Evolutionary conservation across 2,797 vertebrate genomes (phyloP).

Genomic region (Myripristis murdjan): DNA sequence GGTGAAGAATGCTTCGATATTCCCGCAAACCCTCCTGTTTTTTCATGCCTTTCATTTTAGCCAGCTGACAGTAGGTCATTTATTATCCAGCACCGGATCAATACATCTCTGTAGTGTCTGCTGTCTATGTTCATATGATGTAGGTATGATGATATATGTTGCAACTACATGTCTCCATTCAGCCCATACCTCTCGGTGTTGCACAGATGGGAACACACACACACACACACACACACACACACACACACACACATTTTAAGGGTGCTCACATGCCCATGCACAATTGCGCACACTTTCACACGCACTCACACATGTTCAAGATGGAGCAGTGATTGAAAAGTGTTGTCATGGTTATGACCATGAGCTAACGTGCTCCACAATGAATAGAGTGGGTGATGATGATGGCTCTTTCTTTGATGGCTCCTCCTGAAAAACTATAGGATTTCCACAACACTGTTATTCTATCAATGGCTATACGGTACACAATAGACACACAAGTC

Average conservation of each 20-base stretch:
- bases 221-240: not conserved
- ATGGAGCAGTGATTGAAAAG: too few species aligned
- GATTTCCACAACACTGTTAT: not conserved
- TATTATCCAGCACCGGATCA: too few species aligned
- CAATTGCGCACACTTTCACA: not conserved
- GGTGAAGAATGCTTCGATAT: too few species aligned
- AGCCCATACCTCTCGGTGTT: not conserved
- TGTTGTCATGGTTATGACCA: constrained; percentile 23
- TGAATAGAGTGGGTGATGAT: not conserved
- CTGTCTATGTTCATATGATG: too few species aligned
- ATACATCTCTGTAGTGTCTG: too few species aligned
- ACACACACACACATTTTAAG: not conserved
- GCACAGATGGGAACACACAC: not conserved
- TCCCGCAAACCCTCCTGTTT: too few species aligned
- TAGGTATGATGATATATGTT: too few species aligned
- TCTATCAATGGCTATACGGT: not conserved
- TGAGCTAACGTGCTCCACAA: not conserved
- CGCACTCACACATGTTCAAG: not conserved
- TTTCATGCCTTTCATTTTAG: too few species aligned
- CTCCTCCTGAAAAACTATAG: not conserved
- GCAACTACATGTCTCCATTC: not conserved
- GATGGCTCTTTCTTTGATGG: not conserved
- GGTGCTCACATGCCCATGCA: not conserved
- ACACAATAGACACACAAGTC: not conserved
- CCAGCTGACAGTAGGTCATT: too few species aligned